phyloP scores from a whole-genome alignment of 2,888 invertebrate genomes.

The Drosophila demipolita region DNA sequence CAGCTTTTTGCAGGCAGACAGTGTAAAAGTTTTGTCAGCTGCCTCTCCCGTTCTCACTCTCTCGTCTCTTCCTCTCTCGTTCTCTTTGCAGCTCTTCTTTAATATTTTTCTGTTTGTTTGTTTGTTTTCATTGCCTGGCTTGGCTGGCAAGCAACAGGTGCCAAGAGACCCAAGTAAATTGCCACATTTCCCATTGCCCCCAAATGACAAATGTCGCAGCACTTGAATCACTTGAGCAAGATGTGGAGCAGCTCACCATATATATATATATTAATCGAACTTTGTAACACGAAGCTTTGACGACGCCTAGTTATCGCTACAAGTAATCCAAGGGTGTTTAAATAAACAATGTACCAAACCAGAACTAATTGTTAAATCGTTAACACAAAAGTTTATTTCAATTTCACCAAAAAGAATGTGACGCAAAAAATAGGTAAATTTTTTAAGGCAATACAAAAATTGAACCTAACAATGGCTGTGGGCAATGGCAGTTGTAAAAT shows the following conservation, averaged over 20 bases:
- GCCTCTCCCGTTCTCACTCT: constrained; percentile 20
- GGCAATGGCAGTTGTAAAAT: constrained; percentile 20
- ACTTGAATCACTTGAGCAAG: constrained; percentile 13
- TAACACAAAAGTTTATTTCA: constrained; percentile 24
- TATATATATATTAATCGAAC: constrained; percentile 12
- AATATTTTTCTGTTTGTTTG: background rate
- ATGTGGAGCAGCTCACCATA: background rate
- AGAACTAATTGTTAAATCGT: constrained; percentile 18
- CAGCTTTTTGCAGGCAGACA: no score
- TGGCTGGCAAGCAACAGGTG: constrained; percentile 63
- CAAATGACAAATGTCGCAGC: constrained; percentile 15
- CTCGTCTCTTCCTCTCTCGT: constrained; percentile 3
- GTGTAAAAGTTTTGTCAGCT: no score
- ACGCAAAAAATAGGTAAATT: background rate
- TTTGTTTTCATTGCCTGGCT: constrained; percentile 34
- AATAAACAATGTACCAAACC: background rate
- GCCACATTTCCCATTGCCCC: constrained; percentile 15
- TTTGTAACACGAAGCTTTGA: constrained; percentile 31
- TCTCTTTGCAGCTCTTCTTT: background rate
- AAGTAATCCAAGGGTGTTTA: background rate
- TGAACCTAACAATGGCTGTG: background rate
- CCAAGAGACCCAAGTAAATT: constrained; percentile 30
- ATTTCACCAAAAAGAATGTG: constrained; percentile 10
- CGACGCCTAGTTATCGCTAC: constrained; percentile 40
- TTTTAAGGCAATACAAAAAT: constrained; percentile 14